phyloP scores from a whole-genome alignment of 2,888 invertebrate genomes.

The Oxycera nigricornis region DNA sequence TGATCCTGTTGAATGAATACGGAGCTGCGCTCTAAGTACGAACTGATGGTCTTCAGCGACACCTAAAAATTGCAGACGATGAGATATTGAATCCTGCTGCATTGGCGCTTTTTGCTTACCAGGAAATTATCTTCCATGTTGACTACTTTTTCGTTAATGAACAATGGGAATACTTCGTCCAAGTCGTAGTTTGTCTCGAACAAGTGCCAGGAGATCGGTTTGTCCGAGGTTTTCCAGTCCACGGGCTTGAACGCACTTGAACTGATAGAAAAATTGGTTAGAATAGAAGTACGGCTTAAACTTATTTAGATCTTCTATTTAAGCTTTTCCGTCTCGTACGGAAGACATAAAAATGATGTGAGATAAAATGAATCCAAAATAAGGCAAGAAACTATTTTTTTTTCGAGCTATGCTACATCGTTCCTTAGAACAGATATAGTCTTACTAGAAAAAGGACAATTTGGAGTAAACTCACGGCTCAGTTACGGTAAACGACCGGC shows the following conservation, averaged over 20 bases:
- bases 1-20: conserved; percentile 78
- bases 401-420: too few relatives aligned
- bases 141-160: conserved; percentile 62
- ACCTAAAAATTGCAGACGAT: conserved; percentile 48
- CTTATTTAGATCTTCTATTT: too few relatives aligned
- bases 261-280: conserved; percentile 51
- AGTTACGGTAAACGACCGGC: not conserved
- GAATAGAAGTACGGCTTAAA: too few relatives aligned
- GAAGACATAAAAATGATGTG: too few relatives aligned
- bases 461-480: conserved; percentile 7
- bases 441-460: too few relatives aligned
- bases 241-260: conserved; percentile 68
- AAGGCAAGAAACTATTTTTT: too few relatives aligned
- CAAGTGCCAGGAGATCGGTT: conserved; percentile 76
- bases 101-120: conserved; percentile 47
- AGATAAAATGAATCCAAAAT: too few relatives aligned
- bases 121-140: conserved; percentile 59
- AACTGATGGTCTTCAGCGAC: conserved; percentile 66
- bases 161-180: conserved; percentile 76
- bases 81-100: conserved; percentile 28
- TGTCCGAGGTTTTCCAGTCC: conserved; percentile 79
- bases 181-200: conserved; percentile 79
- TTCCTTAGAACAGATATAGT: too few relatives aligned
- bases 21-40: conserved; percentile 65
- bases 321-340: too few relatives aligned